These are phyloP conservation scores for Cuculus canorus DNA, from an alignment of 2,797 vertebrate species.

Conservation along the genomic window DNA sequence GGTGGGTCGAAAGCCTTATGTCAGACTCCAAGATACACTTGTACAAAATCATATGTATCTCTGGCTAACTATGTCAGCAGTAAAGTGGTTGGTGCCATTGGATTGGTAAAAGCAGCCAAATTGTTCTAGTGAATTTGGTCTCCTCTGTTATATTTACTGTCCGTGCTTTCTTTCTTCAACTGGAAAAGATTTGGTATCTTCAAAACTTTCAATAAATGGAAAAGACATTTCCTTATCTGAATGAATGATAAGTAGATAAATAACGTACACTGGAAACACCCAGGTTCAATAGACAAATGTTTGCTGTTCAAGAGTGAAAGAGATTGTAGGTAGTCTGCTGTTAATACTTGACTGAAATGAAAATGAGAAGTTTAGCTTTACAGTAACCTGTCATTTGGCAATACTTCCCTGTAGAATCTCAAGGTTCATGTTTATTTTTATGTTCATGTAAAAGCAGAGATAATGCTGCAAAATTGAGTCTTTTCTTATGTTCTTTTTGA, in stretches of 20 bases:
- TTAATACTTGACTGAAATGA: background rate
- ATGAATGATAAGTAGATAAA: background rate
- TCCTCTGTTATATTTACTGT: background rate
- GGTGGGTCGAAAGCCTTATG: background rate
- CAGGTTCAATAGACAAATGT: background rate
- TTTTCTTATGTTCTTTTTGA: background rate
- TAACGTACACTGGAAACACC: background rate
- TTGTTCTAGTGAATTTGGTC: background rate
- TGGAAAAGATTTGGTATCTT: background rate
- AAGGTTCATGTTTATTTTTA: background rate
- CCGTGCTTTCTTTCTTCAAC: background rate
- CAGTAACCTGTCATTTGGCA: background rate
- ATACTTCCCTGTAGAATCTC: background rate
- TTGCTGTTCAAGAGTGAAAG: background rate
- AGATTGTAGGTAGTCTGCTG: background rate
- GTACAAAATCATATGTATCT: background rate
- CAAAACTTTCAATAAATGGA: background rate
- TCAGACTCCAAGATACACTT: background rate
- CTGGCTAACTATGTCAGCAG: background rate
- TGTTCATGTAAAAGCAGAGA: background rate
- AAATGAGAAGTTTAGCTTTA: slow-evolving; percentile 9
- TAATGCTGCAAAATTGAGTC: background rate
- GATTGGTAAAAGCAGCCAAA: background rate
- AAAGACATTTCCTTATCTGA: background rate
- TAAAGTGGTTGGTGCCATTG: background rate